Evolutionary conservation across 2,113 vertebrate species (phyloP).

Genomic region (Periophthalmodon schlosseri): DNA sequence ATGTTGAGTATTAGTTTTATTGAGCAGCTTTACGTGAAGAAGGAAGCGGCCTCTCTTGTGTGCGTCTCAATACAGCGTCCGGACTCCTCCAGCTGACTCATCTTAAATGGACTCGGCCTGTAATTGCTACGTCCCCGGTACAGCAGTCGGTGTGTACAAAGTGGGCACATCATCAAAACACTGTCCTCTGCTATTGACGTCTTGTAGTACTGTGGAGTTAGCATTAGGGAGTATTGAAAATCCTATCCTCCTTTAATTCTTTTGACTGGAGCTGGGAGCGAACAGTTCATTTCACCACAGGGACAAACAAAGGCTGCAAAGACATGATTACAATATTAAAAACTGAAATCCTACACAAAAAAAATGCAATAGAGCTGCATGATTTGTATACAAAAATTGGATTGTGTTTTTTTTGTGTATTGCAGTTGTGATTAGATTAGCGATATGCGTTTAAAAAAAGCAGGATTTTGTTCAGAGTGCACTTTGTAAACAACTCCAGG

Average conservation of each 20-base stretch:
- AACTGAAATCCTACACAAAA: no score
- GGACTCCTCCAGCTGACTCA: conserved; percentile 35
- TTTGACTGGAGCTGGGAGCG: not conserved
- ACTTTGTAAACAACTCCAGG: no score
- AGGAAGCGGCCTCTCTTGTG: conserved; percentile 7
- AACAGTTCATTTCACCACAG: not conserved
- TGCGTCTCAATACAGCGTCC: conserved; percentile 23
- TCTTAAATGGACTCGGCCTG: conserved; percentile 22
- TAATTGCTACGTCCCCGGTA: conserved; percentile 34
- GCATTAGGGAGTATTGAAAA: not conserved
- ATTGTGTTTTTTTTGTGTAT: no score
- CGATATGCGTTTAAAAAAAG: no score
- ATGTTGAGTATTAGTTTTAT: not conserved
- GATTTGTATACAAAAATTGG: no score
- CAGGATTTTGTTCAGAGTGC: no score
- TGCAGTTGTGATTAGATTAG: no score
- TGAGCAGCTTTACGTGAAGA: conserved; percentile 9
- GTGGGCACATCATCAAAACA: conserved; percentile 33
- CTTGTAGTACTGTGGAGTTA: conserved; percentile 2
- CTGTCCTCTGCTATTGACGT: conserved; percentile 4
- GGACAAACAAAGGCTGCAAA: no score
- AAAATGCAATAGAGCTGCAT: no score
- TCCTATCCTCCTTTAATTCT: not conserved
- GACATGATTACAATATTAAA: no score
- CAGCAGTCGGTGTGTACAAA: conserved; percentile 30